Base-by-base conservation (phyloP, 1,140 invertebrate species). In the Episyrphus balteatus region DNA sequence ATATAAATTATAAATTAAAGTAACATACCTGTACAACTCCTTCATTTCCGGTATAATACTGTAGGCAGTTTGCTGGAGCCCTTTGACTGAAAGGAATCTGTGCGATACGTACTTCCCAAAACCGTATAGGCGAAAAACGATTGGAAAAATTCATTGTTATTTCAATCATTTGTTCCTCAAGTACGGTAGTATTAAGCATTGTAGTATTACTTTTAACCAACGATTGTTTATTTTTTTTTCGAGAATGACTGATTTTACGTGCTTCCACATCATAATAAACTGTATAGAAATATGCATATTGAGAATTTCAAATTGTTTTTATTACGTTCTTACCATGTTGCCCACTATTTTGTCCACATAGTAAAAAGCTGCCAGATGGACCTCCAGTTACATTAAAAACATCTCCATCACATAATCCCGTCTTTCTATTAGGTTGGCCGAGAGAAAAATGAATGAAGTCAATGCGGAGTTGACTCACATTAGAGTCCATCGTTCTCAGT, bases 271-370 rank as follows among this genome's bases (percentile, higher is more conserved):
- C 80, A 55, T 80, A 76, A 58, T 83, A 84, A 32, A 82, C 82
- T 84, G 56, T 2, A n/a, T n/a, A n/a, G n/a, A n/a, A n/a, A n/a
- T n/a, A n/a, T n/a, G n/a, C n/a, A n/a, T n/a, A n/a, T n/a, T n/a
- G n/a, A n/a, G n/a, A n/a, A 36, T 17, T 33, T 18, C 5, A 42
- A 13, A n/a, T 42, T 17, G 5, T 17, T 5, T 5, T 42, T 8
- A 42, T 42, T 17, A n/a, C 19, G 38, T 62, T 74, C 79, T 77
- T 63, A 88, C 86, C 72, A 55, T 89, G 86, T 56, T 89, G 86
- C 21, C 84, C 86, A 56, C 81, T 86, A 57, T 90, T 90, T 60
- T 84, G 79, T 5, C 87, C 86, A 57, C 87, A 89, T 3, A 90
- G 46, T 14, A 72, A 77, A 32, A 88, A 74, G 15, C 77, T 74